Evolutionary conservation across 2,113 vertebrate genomes (phyloP).

Genomic region (Fulica atra): DNA sequence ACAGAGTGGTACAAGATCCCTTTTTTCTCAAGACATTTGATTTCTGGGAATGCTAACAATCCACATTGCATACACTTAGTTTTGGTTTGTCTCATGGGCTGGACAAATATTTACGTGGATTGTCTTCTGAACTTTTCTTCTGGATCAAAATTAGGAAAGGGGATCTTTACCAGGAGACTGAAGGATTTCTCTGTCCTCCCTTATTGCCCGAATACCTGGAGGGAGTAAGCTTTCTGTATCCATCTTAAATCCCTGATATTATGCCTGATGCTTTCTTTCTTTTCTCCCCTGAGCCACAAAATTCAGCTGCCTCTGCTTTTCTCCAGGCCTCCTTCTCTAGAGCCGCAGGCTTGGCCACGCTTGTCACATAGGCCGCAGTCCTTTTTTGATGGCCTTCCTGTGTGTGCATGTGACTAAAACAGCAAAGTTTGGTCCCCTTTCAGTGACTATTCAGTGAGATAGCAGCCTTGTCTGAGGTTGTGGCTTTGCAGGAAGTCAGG

Average conservation of each 20-base stretch:
- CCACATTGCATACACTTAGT: not conserved
- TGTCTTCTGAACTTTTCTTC: not conserved
- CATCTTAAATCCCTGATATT: not conserved
- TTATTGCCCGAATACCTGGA: not conserved
- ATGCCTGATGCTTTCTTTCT: accelerated
- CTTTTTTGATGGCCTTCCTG: not conserved
- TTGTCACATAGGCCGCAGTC: not conserved
- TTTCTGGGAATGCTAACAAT: not conserved
- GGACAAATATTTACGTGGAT: not conserved
- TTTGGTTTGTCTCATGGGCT: not conserved
- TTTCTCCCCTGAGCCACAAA: not conserved
- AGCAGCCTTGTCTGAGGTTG: not conserved
- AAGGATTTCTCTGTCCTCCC: not conserved
- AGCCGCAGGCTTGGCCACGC: not conserved
- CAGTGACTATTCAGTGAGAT: not conserved
- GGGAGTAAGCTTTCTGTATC: not conserved
- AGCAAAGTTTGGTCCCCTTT: not conserved
- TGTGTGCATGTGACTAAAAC: not conserved
- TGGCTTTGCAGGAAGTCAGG: not conserved
- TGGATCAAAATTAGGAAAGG: not conserved
- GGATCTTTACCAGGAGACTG: not conserved
- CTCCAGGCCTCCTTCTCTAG: not conserved
- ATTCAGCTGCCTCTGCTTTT: not conserved
- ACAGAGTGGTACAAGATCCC: not conserved
- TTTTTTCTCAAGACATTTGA: not conserved